phyloP scores from a whole-genome alignment of 2,113 vertebrate genomes.

The Leucopsar rothschildi region DNA sequence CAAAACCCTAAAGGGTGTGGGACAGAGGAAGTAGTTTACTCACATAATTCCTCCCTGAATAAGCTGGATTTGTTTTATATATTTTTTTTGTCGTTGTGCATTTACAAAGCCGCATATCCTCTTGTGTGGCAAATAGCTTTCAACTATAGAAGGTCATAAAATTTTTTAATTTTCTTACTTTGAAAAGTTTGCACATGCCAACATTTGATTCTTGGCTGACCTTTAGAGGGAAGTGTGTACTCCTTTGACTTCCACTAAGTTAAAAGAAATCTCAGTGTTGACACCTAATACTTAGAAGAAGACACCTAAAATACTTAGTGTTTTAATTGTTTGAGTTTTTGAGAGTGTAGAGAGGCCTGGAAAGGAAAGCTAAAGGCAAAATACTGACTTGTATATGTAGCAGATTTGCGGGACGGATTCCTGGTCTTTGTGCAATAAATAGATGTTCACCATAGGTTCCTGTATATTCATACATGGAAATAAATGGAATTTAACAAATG shows the following conservation, averaged over 20 bases:
- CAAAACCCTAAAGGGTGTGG: accelerated
- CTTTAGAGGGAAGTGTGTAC: neutral
- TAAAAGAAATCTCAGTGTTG: neutral
- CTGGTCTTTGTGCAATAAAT: neutral
- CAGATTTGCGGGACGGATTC: neutral
- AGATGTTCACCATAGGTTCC: neutral
- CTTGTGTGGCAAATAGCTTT: neutral
- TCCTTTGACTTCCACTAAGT: neutral
- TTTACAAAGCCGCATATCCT: neutral
- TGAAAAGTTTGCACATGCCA: neutral
- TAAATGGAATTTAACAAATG: neutral
- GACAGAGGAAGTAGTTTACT: neutral
- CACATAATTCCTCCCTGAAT: neutral
- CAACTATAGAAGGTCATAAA: neutral
- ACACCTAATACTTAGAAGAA: neutral
- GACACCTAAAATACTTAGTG: neutral
- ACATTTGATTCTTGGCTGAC: neutral
- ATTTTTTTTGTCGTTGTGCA: neutral
- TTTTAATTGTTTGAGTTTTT: neutral
- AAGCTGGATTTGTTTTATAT: neutral
- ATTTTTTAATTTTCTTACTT: neutral
- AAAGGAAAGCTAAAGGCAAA: neutral
- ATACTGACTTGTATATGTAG: neutral
- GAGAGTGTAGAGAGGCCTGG: neutral
- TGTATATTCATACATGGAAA: neutral